phyloP scores from a whole-genome alignment of 1,140 invertebrate species.

The Hylaeus anthracinus region DNA sequence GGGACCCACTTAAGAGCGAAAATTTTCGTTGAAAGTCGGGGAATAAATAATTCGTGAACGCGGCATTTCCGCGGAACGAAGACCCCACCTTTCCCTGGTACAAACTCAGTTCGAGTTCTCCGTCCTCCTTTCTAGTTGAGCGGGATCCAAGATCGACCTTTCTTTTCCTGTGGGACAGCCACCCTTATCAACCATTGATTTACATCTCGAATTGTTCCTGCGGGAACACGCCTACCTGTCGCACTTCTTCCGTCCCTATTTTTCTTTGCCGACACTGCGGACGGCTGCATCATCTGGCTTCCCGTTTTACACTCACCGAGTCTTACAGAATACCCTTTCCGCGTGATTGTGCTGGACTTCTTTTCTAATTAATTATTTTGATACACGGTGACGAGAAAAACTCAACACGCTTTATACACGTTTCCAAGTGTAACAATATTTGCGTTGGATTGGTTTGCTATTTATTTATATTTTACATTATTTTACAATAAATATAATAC shows the following conservation, averaged over 20 bases:
- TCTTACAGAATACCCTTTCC: conserved; percentile 16
- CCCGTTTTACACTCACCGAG: conserved; percentile 37
- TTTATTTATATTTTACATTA: too few species aligned
- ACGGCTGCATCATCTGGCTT: conserved; percentile 42
- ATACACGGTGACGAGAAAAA: too few species aligned
- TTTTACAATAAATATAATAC: too few species aligned
- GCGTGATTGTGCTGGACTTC: not conserved
- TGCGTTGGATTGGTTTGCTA: too few species aligned
- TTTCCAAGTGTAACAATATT: too few species aligned
- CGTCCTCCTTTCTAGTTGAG: conserved; percentile 47
- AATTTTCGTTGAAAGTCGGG: conserved; percentile 61
- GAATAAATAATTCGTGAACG: conserved; percentile 64
- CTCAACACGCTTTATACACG: too few species aligned
- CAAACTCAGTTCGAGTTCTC: conserved; percentile 37
- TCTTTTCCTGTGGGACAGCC: conserved; percentile 45
- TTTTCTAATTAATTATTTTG: too few species aligned
- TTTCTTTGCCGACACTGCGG: conserved; percentile 47
- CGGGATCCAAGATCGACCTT: conserved; percentile 49
- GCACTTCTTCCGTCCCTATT: conserved; percentile 49
- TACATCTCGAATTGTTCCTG: conserved; percentile 65
- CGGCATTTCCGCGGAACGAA: conserved; percentile 57
- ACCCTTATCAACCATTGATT: conserved; percentile 66
- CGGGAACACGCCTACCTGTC: conserved; percentile 66
- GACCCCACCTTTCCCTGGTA: conserved; percentile 63
- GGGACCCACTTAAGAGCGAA: conserved; percentile 56